A percentile compares a stretch with the other conserved stretches of the same genome.
Evolutionary conservation across 2,888 invertebrate genomes (phyloP).

Genomic region (Phaonia tiefii): DNA sequence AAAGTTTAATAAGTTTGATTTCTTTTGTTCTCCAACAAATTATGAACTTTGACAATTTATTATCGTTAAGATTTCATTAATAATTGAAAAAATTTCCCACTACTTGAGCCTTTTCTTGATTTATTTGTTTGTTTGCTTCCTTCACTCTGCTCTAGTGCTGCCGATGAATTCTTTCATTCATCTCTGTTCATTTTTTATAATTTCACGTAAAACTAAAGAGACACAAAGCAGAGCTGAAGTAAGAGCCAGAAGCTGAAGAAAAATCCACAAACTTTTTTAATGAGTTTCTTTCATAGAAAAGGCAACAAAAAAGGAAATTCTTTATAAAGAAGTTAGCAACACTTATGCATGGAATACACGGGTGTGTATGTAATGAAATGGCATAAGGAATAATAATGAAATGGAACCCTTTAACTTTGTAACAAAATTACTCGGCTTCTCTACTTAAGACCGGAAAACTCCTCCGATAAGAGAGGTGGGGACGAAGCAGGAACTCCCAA

Average conservation of each 20-base stretch:
- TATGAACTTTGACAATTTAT: conserved; percentile 64
- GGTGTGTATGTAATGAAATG: conserved; percentile 20
- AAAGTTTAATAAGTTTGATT: no score
- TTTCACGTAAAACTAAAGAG: conserved; percentile 12
- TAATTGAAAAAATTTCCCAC: conserved; percentile 52
- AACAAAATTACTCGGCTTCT: conserved; percentile 9
- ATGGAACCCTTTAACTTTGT: conserved; percentile 24
- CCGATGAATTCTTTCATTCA: conserved; percentile 1
- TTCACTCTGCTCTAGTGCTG: neutral
- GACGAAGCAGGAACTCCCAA: no score
- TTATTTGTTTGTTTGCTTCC: neutral
- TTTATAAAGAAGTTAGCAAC: conserved; percentile 21
- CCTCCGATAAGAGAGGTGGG: neutral
- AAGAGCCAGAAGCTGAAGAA: neutral
- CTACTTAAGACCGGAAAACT: conserved; percentile 29
- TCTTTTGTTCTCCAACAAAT: conserved; percentile 42
- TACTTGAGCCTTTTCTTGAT: conserved; percentile 36
- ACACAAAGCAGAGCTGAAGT: neutral
- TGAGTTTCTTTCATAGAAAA: conserved; percentile 47
- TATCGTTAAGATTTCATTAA: conserved; percentile 57
- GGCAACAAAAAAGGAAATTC: conserved; percentile 25
- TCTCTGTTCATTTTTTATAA: conserved; percentile 14
- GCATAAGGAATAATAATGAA: conserved; percentile 21
- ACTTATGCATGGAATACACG: neutral
- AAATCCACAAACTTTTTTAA: conserved; percentile 57